phyloP scores from a whole-genome alignment of 2,113 vertebrate genomes.

The western clawed frog (Xenopus tropicalis) region UCB_Xtro_10.0 CM004447.2:78520001-78520500 shows the following conservation, averaged over 20 bases:
- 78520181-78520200: too few species aligned
- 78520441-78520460: conserved; percentile 68
- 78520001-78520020: too few species aligned
- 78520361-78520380: conserved; percentile 79
- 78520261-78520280: conserved; percentile 19
- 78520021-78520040: too few species aligned
- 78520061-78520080: too few species aligned
- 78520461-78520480: conserved; percentile 14
- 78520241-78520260: conserved; percentile 1
- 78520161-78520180: too few species aligned
- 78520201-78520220: too few species aligned
- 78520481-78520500: conserved; percentile 45
- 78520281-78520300: conserved; percentile 57
- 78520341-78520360: conserved; percentile 76
- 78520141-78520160: too few species aligned
- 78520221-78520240: neutral
- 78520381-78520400: conserved; percentile 78
- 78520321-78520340: conserved; percentile 91
- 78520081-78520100: too few species aligned
- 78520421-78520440: conserved; percentile 75
- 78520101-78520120: too few species aligned
- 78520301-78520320: conserved; percentile 82
- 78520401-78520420: conserved; percentile 81
- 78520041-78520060: too few species aligned
- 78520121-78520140: too few species aligned